Percentiles rank a stretch among this genome's conserved stretches.
Evolutionary conservation across 2,113 vertebrate genomes (phyloP).

Genomic region (Chaetura pelagica): DNA sequence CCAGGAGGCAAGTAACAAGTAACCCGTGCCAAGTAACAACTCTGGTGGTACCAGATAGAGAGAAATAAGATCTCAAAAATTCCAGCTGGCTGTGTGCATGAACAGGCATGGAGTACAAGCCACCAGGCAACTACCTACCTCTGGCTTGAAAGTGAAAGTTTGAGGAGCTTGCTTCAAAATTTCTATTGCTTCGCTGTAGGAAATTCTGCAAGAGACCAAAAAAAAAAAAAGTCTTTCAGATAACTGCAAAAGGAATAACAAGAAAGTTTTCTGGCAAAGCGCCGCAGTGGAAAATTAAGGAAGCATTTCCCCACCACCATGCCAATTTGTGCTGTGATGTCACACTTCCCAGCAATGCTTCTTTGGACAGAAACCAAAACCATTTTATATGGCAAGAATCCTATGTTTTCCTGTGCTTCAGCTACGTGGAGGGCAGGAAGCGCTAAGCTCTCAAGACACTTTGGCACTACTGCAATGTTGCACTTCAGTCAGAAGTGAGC

Average conservation of each 20-base stretch:
- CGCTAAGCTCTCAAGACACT: background rate
- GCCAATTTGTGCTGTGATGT: constrained; percentile 39
- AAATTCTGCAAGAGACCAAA: constrained; percentile 78
- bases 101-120: background rate
- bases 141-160: constrained; percentile 85
- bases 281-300: background rate
- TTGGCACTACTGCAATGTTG: background rate
- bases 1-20: background rate
- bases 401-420: background rate
- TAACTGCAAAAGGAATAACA: constrained; percentile 31
- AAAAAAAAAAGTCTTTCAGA: background rate
- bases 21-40: background rate
- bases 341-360: constrained; percentile 46
- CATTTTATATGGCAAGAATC: constrained; percentile 21
- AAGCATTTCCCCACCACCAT: constrained; percentile 34
- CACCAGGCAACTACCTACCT: constrained; percentile 72
- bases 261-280: constrained; percentile 5
- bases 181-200: constrained; percentile 91
- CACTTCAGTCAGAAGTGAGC: background rate
- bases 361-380: constrained; percentile 29
- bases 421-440: background rate
- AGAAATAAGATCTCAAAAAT: background rate
- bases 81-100: background rate
- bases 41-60: background rate
- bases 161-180: constrained; percentile 83